Base-by-base conservation (phyloP, 2,888 invertebrate genomes). In the Sinodicranocentrus sp. region DNA sequence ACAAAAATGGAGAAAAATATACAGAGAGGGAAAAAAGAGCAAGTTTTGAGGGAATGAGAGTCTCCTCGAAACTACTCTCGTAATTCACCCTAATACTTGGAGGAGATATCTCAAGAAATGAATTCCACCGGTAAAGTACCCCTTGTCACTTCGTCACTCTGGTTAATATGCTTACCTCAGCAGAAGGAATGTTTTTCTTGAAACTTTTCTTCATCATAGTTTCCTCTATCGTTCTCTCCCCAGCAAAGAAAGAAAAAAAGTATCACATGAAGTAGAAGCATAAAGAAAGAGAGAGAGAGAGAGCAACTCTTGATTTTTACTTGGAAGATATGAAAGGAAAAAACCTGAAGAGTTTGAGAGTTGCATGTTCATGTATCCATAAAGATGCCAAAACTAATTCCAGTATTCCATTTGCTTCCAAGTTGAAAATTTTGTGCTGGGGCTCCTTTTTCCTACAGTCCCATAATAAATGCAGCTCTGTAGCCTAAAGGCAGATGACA, bases 341-440 rank as follows among this genome's bases (percentile, higher is more conserved):
- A n/a, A n/a, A 48, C 28, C 23, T 15, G 19, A 43, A 59, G 43
- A 68, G 33, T 25, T 21, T 28, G 21, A 19, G 48, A 70, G 61
- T 78, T 78, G 78, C 67, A 70, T 61, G 71, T 26, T 71, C 79
- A n/a, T n/a, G 48, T 71, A 79, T 33, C 54, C 73, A 73, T 80
- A 80, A 80, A 80, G 73, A 80, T 80, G 80, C 80, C 80, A 80
- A 80, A 72, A 67, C 73, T 80, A 80, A 80, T 80, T 80, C 80
- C 73, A 67, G 59, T 59, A 8, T 59, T 67, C 67, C 10, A 48
- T 61, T 67, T 19, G 21, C 43, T 65, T 65, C 3, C 17, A 65
- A 65, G 13, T 19, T 10, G 43, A 65, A 15, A 63, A 15, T 33
- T 61, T 61, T 61, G 17, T 48, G 5, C 48, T 15, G 48, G 5